Base-by-base conservation (phyloP, 2,888 invertebrate species). In the Conchocele bisecta region DNA sequence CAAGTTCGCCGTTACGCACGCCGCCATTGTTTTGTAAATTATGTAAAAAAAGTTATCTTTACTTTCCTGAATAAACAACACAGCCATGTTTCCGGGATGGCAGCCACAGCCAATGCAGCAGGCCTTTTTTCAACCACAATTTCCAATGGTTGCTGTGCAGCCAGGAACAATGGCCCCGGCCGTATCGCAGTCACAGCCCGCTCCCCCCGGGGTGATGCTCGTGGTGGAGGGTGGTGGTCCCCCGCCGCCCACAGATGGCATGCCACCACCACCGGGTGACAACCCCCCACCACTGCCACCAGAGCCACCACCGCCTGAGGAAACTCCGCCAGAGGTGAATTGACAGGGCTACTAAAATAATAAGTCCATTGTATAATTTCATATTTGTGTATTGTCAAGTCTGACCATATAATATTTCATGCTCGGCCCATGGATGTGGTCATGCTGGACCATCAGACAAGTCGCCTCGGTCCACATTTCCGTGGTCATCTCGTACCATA, bases 281-380 rank as follows among this genome's bases (percentile, higher is more conserved):
- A 85, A 83, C 31, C 86, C 86, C 50, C 89, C 89, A 4, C 89
- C 89, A 5, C 74, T 89, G 28, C 89, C 89, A 6, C 84, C 87
- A 39, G 88, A 88, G 11, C 89, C 89, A 11, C 89, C 89, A 77
- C 88, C 87, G 4, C 66, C 74, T 24, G 76, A 72, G 9, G 83
- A 81, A 13, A 75, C 75, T 9, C 57, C 68, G 26, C 37, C 60
- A 0, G 50, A 33, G n/a, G n/a, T n/a, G n/a, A n/a, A n/a, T n/a
- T n/a, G n/a, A n/a, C n/a, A n/a, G n/a, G n/a, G n/a, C n/a, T n/a
- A n/a, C n/a, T n/a, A n/a, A n/a, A n/a, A n/a, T n/a, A n/a, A n/a
- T n/a, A n/a, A n/a, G n/a, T n/a, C n/a, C n/a, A n/a, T n/a, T n/a
- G n/a, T n/a, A n/a, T n/a, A n/a, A n/a, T n/a, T n/a, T n/a, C n/a